Conservation (phyloP, 2,113 vertebrate genomes). For the Istiophorus platypterus region DNA sequence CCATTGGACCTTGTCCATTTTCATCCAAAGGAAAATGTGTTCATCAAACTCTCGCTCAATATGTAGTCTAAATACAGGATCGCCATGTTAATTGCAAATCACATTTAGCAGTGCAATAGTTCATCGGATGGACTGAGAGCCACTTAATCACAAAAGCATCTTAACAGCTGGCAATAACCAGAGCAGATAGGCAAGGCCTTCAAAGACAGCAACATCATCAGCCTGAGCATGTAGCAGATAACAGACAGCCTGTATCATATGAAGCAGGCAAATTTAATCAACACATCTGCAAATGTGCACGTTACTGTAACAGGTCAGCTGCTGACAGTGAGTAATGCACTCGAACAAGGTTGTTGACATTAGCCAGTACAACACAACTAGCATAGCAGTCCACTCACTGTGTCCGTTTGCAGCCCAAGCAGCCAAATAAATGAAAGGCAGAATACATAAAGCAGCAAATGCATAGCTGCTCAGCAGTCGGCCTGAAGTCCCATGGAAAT, state of each 20-base stretch:
- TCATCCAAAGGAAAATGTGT: slow-evolving; percentile 1
- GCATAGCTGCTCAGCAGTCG: background rate
- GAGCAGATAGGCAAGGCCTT: slow-evolving; percentile 25
- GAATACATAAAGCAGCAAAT: slow-evolving; percentile 34
- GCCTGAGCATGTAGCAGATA: background rate
- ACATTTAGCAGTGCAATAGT: slow-evolving; percentile 38
- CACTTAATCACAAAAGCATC: slow-evolving; percentile 43
- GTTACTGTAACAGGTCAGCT: slow-evolving; percentile 24
- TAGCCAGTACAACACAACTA: slow-evolving; percentile 30
- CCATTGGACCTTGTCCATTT: slow-evolving; percentile 4
- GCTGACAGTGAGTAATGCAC: slow-evolving; percentile 22
- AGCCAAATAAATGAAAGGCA: slow-evolving; percentile 34
- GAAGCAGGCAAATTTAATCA: slow-evolving; percentile 55
- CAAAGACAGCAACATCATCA: slow-evolving; percentile 28
- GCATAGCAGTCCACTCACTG: slow-evolving; percentile 9
- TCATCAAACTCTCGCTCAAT: slow-evolving; percentile 28
- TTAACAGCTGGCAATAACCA: slow-evolving; percentile 26
- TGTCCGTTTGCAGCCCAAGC: slow-evolving; percentile 29
- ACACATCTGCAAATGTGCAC: slow-evolving; percentile 35
- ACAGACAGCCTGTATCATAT: slow-evolving; percentile 1
- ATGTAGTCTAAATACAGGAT: slow-evolving; percentile 29
- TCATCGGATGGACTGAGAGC: slow-evolving; percentile 27
- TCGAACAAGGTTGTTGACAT: slow-evolving; percentile 54
- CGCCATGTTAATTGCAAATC: slow-evolving; percentile 35
- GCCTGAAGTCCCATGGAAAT: slow-evolving; percentile 9